Evolutionary conservation across 2,888 invertebrate species (phyloP), one percentile per base, ranked within the genome.

Genomic region (Caenorhabditis zanzibari): DNA sequence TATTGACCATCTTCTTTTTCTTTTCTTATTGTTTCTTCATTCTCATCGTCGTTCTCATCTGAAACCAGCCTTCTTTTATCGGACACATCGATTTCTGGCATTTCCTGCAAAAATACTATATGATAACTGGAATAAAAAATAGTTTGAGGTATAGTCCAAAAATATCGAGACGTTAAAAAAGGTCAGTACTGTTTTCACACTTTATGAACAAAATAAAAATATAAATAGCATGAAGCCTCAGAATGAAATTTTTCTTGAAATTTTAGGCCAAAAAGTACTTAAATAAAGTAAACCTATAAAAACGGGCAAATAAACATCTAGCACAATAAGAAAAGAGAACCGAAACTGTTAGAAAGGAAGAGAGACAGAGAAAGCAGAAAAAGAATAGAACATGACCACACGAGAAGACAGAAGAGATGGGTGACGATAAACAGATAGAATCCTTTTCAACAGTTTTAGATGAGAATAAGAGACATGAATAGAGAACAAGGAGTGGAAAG

Each of bases 61-160:
- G 47, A 16, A 7, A 74, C 74, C 35, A 74, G 54, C 14, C 54
- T 24, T 38, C 44, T 52, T n/a, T 28, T 63, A 44, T 74, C 74
- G 2, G 64, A 64, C 19, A 54, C 56, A 9, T 64, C 56, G 22
- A 74, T 74, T 54, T 64, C 64, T 41, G 59, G 6, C 71, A 71
- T 58, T 56, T 69, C 52, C n/a, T 16, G 22, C 14, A 26, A 54
- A 26, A 26, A 54, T 22, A n/a, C n/a, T n/a, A n/a, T n/a, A n/a
- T n/a, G n/a, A n/a, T n/a, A n/a, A n/a, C n/a, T 14, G 24, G 49
- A 35, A 6, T 0, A 59, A 35, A 35, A 28, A 56, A 28, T 24
- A 24, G 12, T 24, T 22, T 54, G 4, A 24, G 24, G 54, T n/a
- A n/a, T n/a, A n/a, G n/a, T n/a, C n/a, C n/a, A n/a, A n/a, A n/a